A percentile compares a stretch with the other conserved stretches of the same genome.
Conservation (phyloP, 2,797 vertebrate genomes). For the Liasis olivaceus region DNA sequence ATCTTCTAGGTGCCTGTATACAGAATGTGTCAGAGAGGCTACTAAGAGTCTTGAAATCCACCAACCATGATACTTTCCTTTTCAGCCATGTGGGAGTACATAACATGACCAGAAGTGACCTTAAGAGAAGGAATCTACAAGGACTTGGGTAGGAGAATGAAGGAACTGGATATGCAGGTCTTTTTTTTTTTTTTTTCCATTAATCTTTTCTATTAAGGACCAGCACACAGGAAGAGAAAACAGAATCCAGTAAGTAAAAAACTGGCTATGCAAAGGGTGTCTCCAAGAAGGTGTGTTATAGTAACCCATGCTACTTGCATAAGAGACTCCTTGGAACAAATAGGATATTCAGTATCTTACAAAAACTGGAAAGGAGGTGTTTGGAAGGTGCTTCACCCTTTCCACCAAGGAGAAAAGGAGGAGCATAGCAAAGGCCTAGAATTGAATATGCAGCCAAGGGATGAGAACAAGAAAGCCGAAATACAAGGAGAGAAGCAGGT, state of each 20-base stretch:
- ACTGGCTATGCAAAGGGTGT: neutral
- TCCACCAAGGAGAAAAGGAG: too few relatives aligned
- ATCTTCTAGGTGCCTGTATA: neutral
- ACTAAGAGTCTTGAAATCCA: neutral
- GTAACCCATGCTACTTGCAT: neutral
- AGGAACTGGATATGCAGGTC: too few relatives aligned
- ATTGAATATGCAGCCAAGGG: too few relatives aligned
- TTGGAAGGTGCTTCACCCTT: neutral
- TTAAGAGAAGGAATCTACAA: neutral
- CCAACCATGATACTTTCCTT: neutral
- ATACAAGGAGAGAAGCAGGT: too few relatives aligned
- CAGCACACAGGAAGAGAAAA: neutral
- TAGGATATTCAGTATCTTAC: neutral
- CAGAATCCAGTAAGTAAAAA: neutral
- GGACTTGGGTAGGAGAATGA: neutral
- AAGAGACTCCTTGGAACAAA: neutral
- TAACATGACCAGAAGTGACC: neutral
- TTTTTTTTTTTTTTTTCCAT: neutral
- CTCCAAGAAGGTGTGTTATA: neutral
- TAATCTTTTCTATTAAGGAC: neutral
- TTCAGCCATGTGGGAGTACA: neutral
- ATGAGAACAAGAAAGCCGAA: too few relatives aligned
- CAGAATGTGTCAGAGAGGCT: neutral
- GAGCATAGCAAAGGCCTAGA: too few relatives aligned
- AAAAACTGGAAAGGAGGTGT: neutral